Conservation (phyloP, 2,113 vertebrate genomes). For the Nothoprocta perdicaria region DNA sequence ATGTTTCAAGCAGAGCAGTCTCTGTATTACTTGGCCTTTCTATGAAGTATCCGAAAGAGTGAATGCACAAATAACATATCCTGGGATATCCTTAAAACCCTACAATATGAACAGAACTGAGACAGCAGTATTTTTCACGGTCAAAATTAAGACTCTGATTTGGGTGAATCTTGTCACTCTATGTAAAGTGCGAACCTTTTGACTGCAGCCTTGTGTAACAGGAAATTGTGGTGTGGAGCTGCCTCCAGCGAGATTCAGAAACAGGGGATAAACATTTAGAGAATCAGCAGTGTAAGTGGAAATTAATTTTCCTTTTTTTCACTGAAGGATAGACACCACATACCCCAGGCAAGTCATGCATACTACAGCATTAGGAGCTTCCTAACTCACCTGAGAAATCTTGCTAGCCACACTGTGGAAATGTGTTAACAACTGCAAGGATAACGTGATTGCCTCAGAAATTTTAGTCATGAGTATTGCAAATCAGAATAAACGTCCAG, state of each 20-base stretch:
- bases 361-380: constrained; percentile 1
- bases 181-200: background rate
- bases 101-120: background rate
- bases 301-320: constrained; percentile 54
- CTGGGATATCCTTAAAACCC: background rate
- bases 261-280: background rate
- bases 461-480: constrained; percentile 32
- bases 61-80: background rate
- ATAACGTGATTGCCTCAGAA: background rate
- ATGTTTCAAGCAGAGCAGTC: background rate
- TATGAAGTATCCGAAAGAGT: background rate
- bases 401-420: background rate
- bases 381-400: constrained; percentile 50
- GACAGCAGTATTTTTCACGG: background rate
- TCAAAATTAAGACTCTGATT: background rate
- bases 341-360: constrained; percentile 36
- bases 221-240: background rate
- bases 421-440: background rate
- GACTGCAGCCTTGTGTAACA: background rate
- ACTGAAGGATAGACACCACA: constrained; percentile 19
- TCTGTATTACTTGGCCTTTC: background rate
- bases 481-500: background rate
- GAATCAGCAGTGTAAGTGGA: constrained; percentile 56
- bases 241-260: background rate
- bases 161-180: background rate